These are phyloP conservation scores for Atta cephalotes DNA, from an alignment of 1,140 invertebrate species.

Conservation along the genomic window DNA sequence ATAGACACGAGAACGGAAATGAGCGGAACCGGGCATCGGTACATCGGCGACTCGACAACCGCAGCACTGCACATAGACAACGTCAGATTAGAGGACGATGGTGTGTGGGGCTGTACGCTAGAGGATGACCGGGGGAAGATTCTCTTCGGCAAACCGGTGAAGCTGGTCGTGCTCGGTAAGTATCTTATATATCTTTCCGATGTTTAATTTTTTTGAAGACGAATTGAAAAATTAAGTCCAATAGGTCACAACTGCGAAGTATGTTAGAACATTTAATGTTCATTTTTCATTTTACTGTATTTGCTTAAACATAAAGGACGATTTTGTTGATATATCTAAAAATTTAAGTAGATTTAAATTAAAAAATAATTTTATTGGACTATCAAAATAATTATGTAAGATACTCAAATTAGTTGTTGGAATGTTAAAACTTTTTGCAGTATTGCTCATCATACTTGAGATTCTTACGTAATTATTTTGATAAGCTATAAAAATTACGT, in stretches of 20 bases:
- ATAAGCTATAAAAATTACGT: too few species aligned
- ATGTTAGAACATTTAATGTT: background rate
- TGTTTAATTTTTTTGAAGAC: background rate
- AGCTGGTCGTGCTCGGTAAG: slow-evolving; percentile 90
- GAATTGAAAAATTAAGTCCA: slow-evolving; percentile 27
- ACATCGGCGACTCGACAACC: slow-evolving; percentile 86
- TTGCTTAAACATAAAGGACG: background rate
- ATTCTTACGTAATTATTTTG: too few species aligned
- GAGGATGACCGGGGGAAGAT: slow-evolving; percentile 88
- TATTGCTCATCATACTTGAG: too few species aligned
- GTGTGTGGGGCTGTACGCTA: slow-evolving; percentile 89
- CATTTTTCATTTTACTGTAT: background rate
- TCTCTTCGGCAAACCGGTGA: slow-evolving; percentile 88
- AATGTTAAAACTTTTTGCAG: too few species aligned
- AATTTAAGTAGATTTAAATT: too few species aligned
- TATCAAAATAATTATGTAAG: too few species aligned
- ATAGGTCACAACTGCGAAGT: background rate
- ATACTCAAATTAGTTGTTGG: too few species aligned
- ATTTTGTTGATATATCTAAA: too few species aligned
- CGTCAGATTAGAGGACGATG: slow-evolving; percentile 90
- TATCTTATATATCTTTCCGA: slow-evolving; percentile 56
- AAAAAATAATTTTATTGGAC: too few species aligned
- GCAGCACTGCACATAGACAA: slow-evolving; percentile 90
- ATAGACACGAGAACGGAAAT: slow-evolving; percentile 84
- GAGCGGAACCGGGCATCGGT: slow-evolving; percentile 86